These are phyloP conservation scores for Bimastos eiseni DNA, from an alignment of 2,888 invertebrate species.

Conservation along the genomic window DNA sequence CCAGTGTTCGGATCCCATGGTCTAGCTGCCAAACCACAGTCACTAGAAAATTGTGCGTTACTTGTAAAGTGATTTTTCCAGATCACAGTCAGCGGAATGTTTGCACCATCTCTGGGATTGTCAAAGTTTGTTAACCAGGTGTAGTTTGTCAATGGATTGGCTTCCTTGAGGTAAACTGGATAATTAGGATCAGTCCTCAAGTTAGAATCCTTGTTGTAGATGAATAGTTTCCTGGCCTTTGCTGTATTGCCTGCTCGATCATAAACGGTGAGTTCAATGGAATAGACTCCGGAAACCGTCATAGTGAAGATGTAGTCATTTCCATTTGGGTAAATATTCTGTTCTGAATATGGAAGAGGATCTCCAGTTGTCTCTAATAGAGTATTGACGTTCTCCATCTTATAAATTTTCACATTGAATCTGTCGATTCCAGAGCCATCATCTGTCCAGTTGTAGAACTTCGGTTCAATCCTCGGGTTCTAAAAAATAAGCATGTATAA, in stretches of 20 bases:
- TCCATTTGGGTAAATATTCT: neutral
- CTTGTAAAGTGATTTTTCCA: constrained; percentile 27
- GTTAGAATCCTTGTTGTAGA: neutral
- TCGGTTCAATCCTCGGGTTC: constrained; percentile 22
- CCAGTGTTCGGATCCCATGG: neutral
- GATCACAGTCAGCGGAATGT: neutral
- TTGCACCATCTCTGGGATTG: neutral
- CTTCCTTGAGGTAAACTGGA: constrained; percentile 22
- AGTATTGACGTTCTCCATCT: neutral
- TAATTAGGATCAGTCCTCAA: constrained; percentile 9
- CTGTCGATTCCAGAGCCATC: constrained; percentile 22
- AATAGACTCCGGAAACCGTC: constrained; percentile 25
- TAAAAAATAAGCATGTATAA: too few relatives aligned
- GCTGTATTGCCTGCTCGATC: constrained; percentile 29
- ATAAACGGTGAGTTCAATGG: constrained; percentile 34
- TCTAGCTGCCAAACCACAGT: neutral
- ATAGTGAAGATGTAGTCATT: constrained; percentile 17
- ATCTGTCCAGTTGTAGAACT: constrained; percentile 32
- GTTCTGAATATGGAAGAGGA: neutral
- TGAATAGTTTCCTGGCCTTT: constrained; percentile 29
- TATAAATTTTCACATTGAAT: constrained; percentile 20
- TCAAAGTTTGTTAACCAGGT: neutral
- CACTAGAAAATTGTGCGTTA: neutral
- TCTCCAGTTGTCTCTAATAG: neutral
- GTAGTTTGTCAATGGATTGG: neutral